Evolutionary conservation across 2,113 vertebrate genomes (phyloP).

Genomic region (Bubo blakistoni): DNA sequence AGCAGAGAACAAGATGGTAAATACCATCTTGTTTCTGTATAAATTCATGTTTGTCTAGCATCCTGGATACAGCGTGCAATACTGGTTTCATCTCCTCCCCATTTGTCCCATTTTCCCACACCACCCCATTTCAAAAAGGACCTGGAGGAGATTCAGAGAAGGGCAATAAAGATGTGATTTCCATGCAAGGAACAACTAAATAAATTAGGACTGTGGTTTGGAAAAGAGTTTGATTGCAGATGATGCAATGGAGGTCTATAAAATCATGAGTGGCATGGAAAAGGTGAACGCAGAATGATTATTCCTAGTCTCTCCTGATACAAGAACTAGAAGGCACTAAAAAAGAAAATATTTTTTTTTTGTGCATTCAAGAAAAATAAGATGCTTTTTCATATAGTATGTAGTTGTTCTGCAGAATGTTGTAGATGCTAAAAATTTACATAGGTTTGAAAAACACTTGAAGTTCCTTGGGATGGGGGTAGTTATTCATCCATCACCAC

Average conservation of each 20-base stretch:
- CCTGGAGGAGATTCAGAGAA: background rate
- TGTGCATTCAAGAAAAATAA: background rate
- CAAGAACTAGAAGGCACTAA: background rate
- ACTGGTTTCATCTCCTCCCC: background rate
- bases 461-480: background rate
- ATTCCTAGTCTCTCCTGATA: background rate
- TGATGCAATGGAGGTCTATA: background rate
- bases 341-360: background rate
- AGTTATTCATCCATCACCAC: background rate
- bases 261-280: background rate
- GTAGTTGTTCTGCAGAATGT: background rate
- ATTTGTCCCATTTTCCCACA: background rate
- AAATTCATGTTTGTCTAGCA: background rate
- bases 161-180: background rate
- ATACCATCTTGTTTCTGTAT: background rate
- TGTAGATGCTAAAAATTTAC: background rate
- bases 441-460: background rate
- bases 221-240: conserved; percentile 11
- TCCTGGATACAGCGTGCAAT: background rate
- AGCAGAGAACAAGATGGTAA: background rate
- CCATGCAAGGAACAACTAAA: background rate
- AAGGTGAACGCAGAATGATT: background rate
- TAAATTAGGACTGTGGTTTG: conserved; percentile 5
- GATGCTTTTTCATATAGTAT: background rate
- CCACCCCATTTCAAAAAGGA: background rate